Evolutionary conservation across 2,888 invertebrate genomes (phyloP).

Genomic region (Leucozona laternaria): DNA sequence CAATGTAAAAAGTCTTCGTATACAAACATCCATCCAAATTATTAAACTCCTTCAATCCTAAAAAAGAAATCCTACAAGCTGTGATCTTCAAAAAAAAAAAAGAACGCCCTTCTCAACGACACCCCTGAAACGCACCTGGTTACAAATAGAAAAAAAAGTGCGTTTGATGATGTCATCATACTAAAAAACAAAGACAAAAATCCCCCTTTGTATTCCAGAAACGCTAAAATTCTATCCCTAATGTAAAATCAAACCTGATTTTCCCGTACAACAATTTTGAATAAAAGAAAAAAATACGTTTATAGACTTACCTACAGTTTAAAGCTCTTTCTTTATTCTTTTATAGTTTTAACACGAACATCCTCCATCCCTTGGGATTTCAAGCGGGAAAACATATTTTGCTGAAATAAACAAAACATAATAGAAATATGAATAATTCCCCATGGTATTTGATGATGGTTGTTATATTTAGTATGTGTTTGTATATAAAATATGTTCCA

Average conservation of each 20-base stretch:
- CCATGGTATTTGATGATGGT: neutral
- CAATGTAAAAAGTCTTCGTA: too few relatives aligned
- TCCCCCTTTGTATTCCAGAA: neutral
- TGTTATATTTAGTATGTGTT: neutral
- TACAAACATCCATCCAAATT: too few relatives aligned
- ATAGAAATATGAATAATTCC: neutral
- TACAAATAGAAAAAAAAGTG: neutral
- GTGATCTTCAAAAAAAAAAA: too few relatives aligned
- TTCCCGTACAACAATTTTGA: neutral
- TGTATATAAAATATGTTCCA: neutral
- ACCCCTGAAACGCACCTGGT: neutral
- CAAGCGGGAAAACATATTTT: slow-evolving; percentile 2
- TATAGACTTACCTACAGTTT: neutral
- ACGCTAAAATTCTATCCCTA: neutral
- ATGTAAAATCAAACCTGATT: slow-evolving; percentile 11
- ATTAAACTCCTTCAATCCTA: too few relatives aligned
- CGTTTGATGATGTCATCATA: neutral
- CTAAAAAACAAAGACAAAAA: neutral
- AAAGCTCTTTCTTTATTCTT: neutral
- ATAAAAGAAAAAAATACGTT: neutral
- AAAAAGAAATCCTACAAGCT: too few relatives aligned
- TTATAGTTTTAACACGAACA: neutral
- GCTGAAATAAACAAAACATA: neutral
- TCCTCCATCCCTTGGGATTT: slow-evolving; percentile 11
- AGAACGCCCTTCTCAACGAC: too few relatives aligned